Evolutionary conservation across 1,140 invertebrate species (phyloP).

Genomic region (Formica selysi): DNA sequence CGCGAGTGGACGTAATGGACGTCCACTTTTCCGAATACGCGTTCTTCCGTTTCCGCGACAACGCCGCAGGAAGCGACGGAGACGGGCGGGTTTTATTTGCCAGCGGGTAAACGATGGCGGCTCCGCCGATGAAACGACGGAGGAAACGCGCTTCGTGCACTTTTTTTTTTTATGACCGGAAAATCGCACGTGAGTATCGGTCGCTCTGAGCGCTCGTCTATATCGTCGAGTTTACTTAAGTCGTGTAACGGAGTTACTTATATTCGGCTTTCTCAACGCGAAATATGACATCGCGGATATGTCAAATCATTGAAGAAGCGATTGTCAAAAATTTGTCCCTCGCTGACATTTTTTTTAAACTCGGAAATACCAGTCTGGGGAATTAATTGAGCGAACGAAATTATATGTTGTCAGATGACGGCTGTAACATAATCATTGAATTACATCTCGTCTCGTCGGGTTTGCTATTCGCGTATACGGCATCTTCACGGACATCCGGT

Average conservation of each 20-base stretch:
- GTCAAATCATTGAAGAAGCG: no score
- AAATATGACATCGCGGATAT: background rate
- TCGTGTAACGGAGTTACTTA: slow-evolving; percentile 7
- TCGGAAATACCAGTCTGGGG: background rate
- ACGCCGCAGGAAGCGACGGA: slow-evolving; percentile 50
- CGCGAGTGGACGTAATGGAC: slow-evolving; percentile 52
- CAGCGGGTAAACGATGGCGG: slow-evolving; percentile 52
- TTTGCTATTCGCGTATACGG: background rate
- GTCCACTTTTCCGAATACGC: slow-evolving; percentile 65
- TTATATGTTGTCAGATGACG: background rate
- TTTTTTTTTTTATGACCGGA: slow-evolving; percentile 34
- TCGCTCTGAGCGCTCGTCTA: background rate
- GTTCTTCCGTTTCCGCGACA: slow-evolving; percentile 69
- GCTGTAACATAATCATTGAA: background rate
- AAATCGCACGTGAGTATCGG: background rate
- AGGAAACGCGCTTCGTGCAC: slow-evolving; percentile 28
- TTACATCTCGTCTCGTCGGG: background rate
- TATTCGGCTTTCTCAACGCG: background rate
- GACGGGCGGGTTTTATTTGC: slow-evolving; percentile 56
- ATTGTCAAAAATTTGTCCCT: background rate
- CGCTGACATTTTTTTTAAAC: background rate
- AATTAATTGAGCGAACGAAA: background rate
- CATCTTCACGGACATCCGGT: background rate
- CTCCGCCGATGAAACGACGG: slow-evolving; percentile 35
- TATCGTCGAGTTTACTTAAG: background rate